phyloP scores from a whole-genome alignment of 1,140 invertebrate genomes.

The Bombus polaris region DNA sequence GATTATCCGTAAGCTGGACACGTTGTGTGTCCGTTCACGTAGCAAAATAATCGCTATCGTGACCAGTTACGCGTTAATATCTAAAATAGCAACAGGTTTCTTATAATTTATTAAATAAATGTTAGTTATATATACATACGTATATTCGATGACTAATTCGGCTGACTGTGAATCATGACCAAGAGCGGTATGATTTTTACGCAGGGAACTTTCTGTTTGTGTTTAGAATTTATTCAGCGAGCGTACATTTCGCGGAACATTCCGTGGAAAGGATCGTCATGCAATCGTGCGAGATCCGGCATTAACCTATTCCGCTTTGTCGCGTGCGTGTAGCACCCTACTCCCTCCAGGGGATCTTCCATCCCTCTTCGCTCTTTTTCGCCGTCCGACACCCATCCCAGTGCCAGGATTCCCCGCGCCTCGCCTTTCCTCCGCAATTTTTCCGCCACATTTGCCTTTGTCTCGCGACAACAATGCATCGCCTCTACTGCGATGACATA shows the following conservation, averaged over 20 bases:
- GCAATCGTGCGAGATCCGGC: slow-evolving; percentile 73
- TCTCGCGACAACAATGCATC: slow-evolving; percentile 82
- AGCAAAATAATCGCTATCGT: too few relatives aligned
- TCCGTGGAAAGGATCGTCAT: slow-evolving; percentile 65
- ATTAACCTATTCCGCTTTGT: slow-evolving; percentile 77
- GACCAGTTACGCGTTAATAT: too few relatives aligned
- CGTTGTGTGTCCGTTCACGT: too few relatives aligned
- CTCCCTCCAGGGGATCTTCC: slow-evolving; percentile 56
- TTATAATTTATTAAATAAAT: too few relatives aligned
- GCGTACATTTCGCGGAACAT: slow-evolving; percentile 60
- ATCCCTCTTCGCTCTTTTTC: slow-evolving; percentile 64
- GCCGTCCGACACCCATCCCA: slow-evolving; percentile 65
- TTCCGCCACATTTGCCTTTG: slow-evolving; percentile 83
- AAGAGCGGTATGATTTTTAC: not conserved
- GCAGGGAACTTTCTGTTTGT: slow-evolving; percentile 25
- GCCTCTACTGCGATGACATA: slow-evolving; percentile 80
- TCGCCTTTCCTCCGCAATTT: slow-evolving; percentile 80
- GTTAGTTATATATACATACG: too few relatives aligned
- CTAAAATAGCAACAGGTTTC: too few relatives aligned
- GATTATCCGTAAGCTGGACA: too few relatives aligned
- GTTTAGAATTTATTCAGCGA: slow-evolving; percentile 57
- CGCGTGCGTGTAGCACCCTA: slow-evolving; percentile 47
- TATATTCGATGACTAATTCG: not conserved
- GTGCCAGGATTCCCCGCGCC: slow-evolving; percentile 63
- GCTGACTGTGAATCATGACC: too few relatives aligned